A percentile compares a stretch with the other conserved stretches of the same genome.
Conservation (phyloP, 2,888 invertebrate genomes). For the Ethmia dodecea region DNA sequence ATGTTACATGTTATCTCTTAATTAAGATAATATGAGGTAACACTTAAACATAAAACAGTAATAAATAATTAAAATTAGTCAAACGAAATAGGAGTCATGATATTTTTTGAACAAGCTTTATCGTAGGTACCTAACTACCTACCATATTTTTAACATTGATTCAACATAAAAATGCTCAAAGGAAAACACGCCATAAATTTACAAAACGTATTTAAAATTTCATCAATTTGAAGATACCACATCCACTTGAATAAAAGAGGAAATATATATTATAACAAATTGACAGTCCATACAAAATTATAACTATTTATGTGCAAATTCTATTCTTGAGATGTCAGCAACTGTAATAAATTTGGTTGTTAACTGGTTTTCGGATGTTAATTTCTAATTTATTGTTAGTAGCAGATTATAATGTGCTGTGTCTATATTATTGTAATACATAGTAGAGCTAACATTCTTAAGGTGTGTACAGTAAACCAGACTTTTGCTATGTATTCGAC, state of each 20-base stretch:
- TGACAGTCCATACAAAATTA: slow-evolving; percentile 47
- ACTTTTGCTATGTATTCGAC: no score
- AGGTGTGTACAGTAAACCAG: no score
- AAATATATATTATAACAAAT: slow-evolving; percentile 38
- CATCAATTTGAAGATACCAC: slow-evolving; percentile 26
- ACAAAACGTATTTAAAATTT: slow-evolving; percentile 32
- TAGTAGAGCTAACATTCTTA: no score
- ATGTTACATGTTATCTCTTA: no score
- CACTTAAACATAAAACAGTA: no score
- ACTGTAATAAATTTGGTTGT: slow-evolving; percentile 16
- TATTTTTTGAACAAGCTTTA: background rate
- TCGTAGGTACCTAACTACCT: slow-evolving; percentile 1
- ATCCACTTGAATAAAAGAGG: slow-evolving; percentile 19
- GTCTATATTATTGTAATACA: slow-evolving; percentile 3
- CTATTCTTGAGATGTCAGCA: slow-evolving; percentile 21
- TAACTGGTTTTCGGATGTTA: slow-evolving; percentile 26
- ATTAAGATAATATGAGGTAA: no score
- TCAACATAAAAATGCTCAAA: slow-evolving; percentile 15
- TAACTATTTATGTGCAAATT: slow-evolving; percentile 48
- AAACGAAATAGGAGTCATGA: background rate
- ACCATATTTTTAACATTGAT: slow-evolving; percentile 16
- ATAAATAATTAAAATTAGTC: no score
- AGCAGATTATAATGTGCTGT: slow-evolving; percentile 30
- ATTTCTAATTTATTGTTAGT: slow-evolving; percentile 26
- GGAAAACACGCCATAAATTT: slow-evolving; percentile 31